Evolutionary conservation across 2,797 vertebrate species (phyloP).

Genomic region (Kryptolebias ocellatus): DNA sequence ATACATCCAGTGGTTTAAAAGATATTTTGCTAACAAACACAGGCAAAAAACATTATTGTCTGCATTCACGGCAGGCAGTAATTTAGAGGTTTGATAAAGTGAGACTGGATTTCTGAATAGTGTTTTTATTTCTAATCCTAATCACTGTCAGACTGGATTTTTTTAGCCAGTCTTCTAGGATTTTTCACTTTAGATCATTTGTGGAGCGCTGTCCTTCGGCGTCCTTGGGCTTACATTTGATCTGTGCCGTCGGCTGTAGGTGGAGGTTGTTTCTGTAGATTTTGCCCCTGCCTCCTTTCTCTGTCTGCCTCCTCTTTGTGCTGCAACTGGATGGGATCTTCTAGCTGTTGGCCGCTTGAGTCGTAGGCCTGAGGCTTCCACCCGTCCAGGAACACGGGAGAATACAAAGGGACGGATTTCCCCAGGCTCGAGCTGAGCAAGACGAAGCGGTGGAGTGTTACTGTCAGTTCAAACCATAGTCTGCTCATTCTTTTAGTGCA

Average conservation of each 20-base stretch:
- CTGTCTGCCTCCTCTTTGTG: constrained; percentile 81
- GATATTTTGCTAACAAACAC: too few relatives aligned
- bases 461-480: neutral
- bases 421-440: constrained; percentile 67
- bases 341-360: constrained; percentile 68
- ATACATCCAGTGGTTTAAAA: too few relatives aligned
- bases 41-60: too few relatives aligned
- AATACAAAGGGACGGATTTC: constrained; percentile 73
- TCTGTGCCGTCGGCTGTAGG: constrained; percentile 2
- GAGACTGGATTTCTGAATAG: too few relatives aligned
- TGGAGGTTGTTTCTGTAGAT: constrained; percentile 1
- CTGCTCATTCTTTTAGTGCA: too few relatives aligned
- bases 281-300: constrained; percentile 36
- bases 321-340: constrained; percentile 85
- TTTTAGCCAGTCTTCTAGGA: too few relatives aligned
- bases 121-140: too few relatives aligned
- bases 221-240: constrained; percentile 48
- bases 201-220: neutral
- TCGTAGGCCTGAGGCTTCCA: constrained; percentile 81
- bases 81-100: too few relatives aligned
- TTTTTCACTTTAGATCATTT: neutral
- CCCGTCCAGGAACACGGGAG: constrained; percentile 83
- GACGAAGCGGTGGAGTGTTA: neutral
- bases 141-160: too few relatives aligned
- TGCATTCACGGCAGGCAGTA: too few relatives aligned